Base-by-base conservation (phyloP, 1,140 invertebrate genomes). In the Chionoecetes opilio region DNA sequence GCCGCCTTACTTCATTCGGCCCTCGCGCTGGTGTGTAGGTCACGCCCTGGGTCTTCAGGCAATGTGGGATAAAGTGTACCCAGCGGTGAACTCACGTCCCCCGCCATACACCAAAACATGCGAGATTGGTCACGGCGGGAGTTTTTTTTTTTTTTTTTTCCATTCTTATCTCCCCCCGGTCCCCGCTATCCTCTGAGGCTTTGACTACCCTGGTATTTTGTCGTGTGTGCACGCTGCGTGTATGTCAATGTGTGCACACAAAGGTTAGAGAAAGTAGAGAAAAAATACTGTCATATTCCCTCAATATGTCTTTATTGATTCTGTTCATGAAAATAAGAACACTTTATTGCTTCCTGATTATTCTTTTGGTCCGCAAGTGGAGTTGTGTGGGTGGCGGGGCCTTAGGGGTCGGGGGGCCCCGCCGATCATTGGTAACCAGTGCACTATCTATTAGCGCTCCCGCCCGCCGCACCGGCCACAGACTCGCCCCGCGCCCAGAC, bases 281-380 rank as follows among this genome's bases (percentile, higher is more conserved):
- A 82, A 38, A 94, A 94, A 94, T 94, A 91, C 46, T 94, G 85
- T 38, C 37, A 94, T 92, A 63, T 92, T 92, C 91, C 94, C 93
- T 85, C 84, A 32, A 85, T 34, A 88, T 95, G 37, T 31, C 41
- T 92, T 91, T 95, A 95, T 88, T 95, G 82, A 93, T 63, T 93
- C 84, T 84, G 75, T 35, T 95, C 38, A 82, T 92, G 90, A 92
- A 91, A 92, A 95, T 92, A 95, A 95, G 35, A 95, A 92, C 94
- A 91, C 90, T 95, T 86, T 91, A 88, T 94, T 92, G 94, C 94
- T 95, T 88, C 75, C 53, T 92, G 63, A 91, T 85, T 88, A 97
- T 93, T 94, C 94, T 88, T 93, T 93, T 94, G 95, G 96, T 94
- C 95, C 92, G 82, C 93, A 75, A 90, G 38, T 88, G 91, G 87